Evolutionary conservation across 2,113 vertebrate genomes (phyloP).

Genomic region (Mastomys coucha): DNA sequence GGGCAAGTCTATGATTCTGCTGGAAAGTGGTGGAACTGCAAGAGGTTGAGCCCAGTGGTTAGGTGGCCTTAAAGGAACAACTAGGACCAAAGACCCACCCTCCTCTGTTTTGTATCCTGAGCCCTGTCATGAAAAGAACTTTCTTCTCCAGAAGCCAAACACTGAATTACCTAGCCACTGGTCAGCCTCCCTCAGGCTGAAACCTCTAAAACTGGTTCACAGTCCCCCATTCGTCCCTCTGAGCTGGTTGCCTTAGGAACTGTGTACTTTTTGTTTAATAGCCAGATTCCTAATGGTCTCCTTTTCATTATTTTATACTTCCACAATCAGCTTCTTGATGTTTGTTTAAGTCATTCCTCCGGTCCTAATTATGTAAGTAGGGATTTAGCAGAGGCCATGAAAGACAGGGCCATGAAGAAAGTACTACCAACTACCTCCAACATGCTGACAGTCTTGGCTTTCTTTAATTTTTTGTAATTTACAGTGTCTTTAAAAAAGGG

Average conservation of each 20-base stretch:
- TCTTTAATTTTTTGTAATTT: constrained; percentile 40
- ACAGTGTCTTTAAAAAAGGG: constrained; percentile 57
- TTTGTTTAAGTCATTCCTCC: not conserved
- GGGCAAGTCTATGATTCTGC: not conserved
- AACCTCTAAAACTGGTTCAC: not conserved
- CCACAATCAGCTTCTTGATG: not conserved
- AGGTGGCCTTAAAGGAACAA: not conserved
- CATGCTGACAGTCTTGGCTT: not conserved
- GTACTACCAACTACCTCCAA: not conserved
- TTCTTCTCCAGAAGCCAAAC: not conserved
- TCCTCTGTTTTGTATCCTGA: not conserved
- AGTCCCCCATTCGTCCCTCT: not conserved
- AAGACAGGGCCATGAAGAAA: not conserved
- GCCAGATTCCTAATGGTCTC: not conserved
- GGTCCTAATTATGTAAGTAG: not conserved
- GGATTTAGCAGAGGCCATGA: not conserved
- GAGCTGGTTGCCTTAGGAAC: not conserved
- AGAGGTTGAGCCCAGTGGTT: not conserved
- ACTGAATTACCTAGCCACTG: not conserved
- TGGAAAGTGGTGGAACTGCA: not conserved
- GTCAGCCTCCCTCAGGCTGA: too few relatives aligned
- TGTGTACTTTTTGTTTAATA: constrained; percentile 4
- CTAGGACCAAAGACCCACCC: not conserved
- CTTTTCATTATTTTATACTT: not conserved
- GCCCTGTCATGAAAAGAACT: not conserved